Percentiles rank a stretch among this genome's conserved stretches.
These are phyloP conservation scores for Cotesia glomerata DNA, from an alignment of 1,140 invertebrate genomes.

Conservation along the genomic window DNA sequence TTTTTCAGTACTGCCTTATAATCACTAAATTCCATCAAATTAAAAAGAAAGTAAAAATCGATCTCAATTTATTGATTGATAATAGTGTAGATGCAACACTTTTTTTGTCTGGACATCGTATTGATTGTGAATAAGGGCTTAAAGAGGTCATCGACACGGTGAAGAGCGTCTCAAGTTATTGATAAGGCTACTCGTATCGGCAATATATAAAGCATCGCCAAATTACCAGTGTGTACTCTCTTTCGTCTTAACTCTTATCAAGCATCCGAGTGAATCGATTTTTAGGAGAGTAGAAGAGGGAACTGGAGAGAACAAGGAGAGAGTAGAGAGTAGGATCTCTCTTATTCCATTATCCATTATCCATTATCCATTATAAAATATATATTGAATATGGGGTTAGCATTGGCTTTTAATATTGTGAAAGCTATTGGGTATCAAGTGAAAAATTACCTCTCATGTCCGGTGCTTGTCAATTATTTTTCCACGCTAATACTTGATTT, in stretches of 20 bases:
- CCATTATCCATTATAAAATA: background rate
- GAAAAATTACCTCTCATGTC: constrained; percentile 1
- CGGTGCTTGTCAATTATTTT: background rate
- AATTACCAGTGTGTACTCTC: background rate
- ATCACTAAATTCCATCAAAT: no score
- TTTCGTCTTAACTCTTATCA: constrained; percentile 1
- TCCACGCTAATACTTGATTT: background rate
- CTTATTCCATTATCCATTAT: background rate
- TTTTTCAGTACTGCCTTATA: no score
- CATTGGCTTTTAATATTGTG: constrained; percentile 5
- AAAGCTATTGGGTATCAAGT: background rate
- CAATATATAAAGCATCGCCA: background rate
- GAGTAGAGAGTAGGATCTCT: no score
- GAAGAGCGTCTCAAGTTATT: background rate
- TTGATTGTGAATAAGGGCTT: background rate
- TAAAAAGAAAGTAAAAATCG: no score
- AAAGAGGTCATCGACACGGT: background rate
- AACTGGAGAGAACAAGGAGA: no score
- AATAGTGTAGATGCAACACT: background rate
- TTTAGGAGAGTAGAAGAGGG: no score
- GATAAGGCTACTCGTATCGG: background rate
- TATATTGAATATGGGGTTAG: background rate
- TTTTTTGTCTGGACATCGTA: background rate
- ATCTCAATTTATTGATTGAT: background rate
- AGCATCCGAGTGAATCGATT: background rate